Evolutionary conservation across 1,140 invertebrate genomes (phyloP), one percentile per base, ranked within the genome.

Genomic region (Agrilus planipennis): DNA sequence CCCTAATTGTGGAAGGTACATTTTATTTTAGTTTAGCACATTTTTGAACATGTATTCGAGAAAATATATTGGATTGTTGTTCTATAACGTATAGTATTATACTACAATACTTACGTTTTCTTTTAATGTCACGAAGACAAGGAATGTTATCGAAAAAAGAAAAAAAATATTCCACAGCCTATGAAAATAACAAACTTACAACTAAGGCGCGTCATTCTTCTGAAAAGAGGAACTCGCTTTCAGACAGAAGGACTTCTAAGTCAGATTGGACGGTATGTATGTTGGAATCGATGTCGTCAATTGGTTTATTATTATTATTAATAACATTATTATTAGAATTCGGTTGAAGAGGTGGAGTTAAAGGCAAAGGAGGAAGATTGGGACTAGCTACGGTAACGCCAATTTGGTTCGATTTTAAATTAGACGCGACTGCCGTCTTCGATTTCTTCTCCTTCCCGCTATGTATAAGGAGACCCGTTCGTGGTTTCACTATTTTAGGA

Each of bases 261-360:
- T 76, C 74, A 29, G 72, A 75, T 41, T 74, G 73, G 54, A 76
- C 71, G 42, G 72, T 75, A 52, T 74, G 71, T 6, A 73, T 52
- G 47, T 75, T 72, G 17, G 72, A 73, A 52, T 69, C 70, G 39
- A 60, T 61, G 44, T 57, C 47, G 38, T 49, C 45, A 25, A n/a
- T 39, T 41, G 12, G 28, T 44, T 37, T 20, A 17, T 34, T 42
- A 38, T 37, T 35, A 27, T 29, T 43, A n/a, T n/a, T n/a, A n/a
- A n/a, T n/a, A n/a, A n/a, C n/a, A n/a, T n/a, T n/a, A n/a, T n/a
- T n/a, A n/a, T n/a, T n/a, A 35, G 23, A 31, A 34, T 39, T 41
- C 23, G 39, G 41, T 48, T 52, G 46, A 31, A 46, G 20, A 17
- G 44, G 42, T 47, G 31, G 40, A 42, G 49, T 35, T 42, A 44